Evolutionary conservation across 1,140 invertebrate genomes (phyloP), one percentile per base, ranked within the genome.

Genomic region (Nebria ingens): DNA sequence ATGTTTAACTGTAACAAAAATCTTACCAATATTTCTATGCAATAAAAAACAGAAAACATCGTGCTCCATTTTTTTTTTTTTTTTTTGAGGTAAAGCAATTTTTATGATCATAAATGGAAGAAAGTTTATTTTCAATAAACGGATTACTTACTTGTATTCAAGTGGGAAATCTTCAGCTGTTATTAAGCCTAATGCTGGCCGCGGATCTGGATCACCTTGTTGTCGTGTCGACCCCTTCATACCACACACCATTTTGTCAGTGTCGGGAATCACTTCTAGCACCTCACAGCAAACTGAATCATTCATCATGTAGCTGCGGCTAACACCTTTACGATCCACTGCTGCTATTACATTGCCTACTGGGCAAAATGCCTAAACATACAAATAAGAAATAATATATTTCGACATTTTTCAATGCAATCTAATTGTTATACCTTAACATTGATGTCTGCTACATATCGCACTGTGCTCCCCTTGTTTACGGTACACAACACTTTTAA

Each of bases 241-340:
- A 65, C 89, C 89, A 68, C 88, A 81, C 58, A 87, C 81, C 68
- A 95, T 81, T 75, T 91, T 92, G 71, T 93, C 88, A 20, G 84
- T 83, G 67, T 93, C 90, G 49, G 86, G 80, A 65, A 86, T 87
- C 56, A 93, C 84, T 78, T 88, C 86, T 63, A 91, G 76, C 17
- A 94, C 86, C 76, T 92, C 89, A 74, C 89, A 91, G 76, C 88
- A 87, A 51, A 91, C 81, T 62, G 84, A 82, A 73, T 91, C 88
- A 79, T 86, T 91, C 74, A 81, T 82, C 72, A 82, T 81, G 78
- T 85, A 89, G 71, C 78, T 80, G 71, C 81, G 81, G 69, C 79
- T 81, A 61, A 85, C 80, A 68, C 84, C 86, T 73, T 89, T 86
- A 76, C 89, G 87, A 76, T 89, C 85, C 68, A 87, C 79, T 42